Conservation (phyloP, 2,113 vertebrate species). For the Protomyctophum bolini region DNA sequence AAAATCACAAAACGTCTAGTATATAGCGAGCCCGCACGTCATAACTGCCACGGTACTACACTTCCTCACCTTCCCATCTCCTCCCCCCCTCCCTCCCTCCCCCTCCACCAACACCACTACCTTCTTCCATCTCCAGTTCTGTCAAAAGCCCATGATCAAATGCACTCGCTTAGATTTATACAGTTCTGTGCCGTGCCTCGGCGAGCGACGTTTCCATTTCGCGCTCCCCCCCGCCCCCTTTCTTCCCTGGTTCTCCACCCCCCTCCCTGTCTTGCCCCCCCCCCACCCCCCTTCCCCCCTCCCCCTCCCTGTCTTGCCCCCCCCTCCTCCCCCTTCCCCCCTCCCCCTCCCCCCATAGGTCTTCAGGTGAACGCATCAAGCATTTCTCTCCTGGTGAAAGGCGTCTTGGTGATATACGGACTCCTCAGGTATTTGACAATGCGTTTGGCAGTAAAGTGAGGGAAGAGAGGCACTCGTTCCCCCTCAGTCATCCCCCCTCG, state of each 20-base stretch:
- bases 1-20: slow-evolving; percentile 61
- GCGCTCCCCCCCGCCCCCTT: slow-evolving; percentile 3
- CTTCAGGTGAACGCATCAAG: slow-evolving; percentile 51
- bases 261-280: slow-evolving; percentile 25
- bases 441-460: slow-evolving; percentile 33
- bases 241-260: slow-evolving; percentile 16
- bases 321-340: neutral
- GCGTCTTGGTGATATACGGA: slow-evolving; percentile 39
- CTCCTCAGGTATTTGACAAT: slow-evolving; percentile 49
- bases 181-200: slow-evolving; percentile 58
- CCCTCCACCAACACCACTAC: neutral
- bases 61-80: slow-evolving; percentile 40
- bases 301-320: slow-evolving; percentile 12
- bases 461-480: neutral
- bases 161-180: slow-evolving; percentile 64
- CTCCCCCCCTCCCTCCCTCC: neutral
- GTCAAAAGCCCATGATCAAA: slow-evolving; percentile 56
- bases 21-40: slow-evolving; percentile 50
- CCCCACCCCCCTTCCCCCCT: slow-evolving; percentile 18
- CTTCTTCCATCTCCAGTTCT: slow-evolving; percentile 47
- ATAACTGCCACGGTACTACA: slow-evolving; percentile 31
- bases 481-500: slow-evolving; percentile 5
- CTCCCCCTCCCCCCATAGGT: slow-evolving; percentile 7
- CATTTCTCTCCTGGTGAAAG: slow-evolving; percentile 37
- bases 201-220: slow-evolving; percentile 49